Evolutionary conservation across 92 coral and sea anemone genomes (phyloP).

Genomic region (Ricordea florida): DNA sequence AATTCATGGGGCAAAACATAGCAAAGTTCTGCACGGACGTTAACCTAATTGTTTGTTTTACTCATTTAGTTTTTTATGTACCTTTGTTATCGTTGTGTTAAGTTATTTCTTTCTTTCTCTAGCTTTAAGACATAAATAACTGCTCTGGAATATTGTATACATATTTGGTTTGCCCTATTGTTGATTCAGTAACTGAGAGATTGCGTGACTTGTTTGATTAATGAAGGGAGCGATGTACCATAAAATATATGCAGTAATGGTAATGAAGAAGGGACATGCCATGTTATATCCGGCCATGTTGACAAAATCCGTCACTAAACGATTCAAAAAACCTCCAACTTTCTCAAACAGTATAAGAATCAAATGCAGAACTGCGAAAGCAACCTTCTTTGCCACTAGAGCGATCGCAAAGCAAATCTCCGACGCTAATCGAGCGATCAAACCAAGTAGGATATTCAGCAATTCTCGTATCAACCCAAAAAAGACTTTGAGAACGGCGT

Average conservation of each 20-base stretch:
- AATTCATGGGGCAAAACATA: too few relatives aligned
- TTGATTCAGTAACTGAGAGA: neutral
- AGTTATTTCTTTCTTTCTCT: too few relatives aligned
- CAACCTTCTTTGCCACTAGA: neutral
- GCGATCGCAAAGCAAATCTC: constrained; percentile 18
- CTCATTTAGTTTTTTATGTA: too few relatives aligned
- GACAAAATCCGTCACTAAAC: neutral
- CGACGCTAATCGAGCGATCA: constrained; percentile 13
- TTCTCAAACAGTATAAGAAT: neutral
- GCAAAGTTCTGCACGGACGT: too few relatives aligned
- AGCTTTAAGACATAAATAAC: too few relatives aligned
- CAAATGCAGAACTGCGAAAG: neutral
- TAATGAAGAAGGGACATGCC: neutral
- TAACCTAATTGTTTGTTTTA: too few relatives aligned
- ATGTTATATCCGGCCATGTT: constrained; percentile 6
- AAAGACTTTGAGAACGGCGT: neutral
- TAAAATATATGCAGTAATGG: neutral
- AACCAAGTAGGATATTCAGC: neutral
- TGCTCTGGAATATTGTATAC: too few relatives aligned
- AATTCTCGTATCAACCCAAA: constrained; percentile 4
- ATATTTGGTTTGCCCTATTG: too few relatives aligned
- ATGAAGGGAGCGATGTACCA: neutral
- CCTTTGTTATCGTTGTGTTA: too few relatives aligned
- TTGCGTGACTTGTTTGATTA: neutral
- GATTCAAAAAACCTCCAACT: neutral